Conservation (phyloP, 2,888 invertebrate species). For the Pachydiplax longipennis region DNA sequence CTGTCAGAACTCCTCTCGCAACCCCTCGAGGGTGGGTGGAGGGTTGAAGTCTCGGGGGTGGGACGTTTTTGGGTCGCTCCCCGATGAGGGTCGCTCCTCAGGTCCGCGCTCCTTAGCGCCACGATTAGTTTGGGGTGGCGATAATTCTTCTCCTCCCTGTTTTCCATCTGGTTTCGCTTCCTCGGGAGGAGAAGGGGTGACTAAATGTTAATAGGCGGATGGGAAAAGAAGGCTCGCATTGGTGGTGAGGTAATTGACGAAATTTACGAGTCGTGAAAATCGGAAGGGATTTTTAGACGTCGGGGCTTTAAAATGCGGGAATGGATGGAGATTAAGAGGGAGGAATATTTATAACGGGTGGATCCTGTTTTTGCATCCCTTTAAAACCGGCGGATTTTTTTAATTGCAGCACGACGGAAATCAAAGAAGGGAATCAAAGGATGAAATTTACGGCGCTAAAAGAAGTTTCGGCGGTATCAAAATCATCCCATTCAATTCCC, state of each 20-base stretch:
- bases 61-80: neutral
- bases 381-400: too few species aligned
- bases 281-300: neutral
- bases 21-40: neutral
- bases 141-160: neutral
- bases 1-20: neutral
- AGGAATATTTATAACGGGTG: neutral
- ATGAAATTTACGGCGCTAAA: too few species aligned
- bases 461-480: too few species aligned
- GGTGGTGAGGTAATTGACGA: neutral
- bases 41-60: neutral
- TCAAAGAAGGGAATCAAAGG: too few species aligned
- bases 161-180: neutral
- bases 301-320: neutral
- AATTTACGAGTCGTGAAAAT: neutral
- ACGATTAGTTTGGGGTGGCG: neutral
- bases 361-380: too few species aligned
- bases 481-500: too few species aligned
- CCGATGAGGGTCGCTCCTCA: neutral
- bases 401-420: too few species aligned
- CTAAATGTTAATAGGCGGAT: neutral
- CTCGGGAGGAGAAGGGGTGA: neutral
- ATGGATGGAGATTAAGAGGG: neutral
- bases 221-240: neutral
- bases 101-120: neutral